Evolutionary conservation across 2,113 vertebrate genomes (phyloP), one percentile per base, ranked within the genome.

Genomic region (Oriolus oriolus): DNA sequence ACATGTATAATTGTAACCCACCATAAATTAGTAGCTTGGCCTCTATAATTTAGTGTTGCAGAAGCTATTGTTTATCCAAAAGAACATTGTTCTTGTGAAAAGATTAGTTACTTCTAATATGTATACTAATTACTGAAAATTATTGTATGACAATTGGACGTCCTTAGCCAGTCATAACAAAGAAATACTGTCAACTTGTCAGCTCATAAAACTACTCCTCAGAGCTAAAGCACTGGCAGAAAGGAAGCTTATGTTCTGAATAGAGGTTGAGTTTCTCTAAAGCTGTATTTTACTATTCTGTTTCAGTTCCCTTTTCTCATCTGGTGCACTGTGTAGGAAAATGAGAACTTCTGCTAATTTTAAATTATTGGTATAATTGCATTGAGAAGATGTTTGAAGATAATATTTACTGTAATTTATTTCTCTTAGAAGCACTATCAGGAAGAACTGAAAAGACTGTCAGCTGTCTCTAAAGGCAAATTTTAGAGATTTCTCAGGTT

Each of bases 61-160:
- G 82, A 95, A 96, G 94, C 96, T 97, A 85, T 94, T 97, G 94
- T 96, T 97, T 97, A 97, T 97, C 95, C 84, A 87, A 80, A 97
- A 96, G 94, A 97, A 96, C 70, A 49, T 85, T 96, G 94, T 97
- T 92, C 94, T 92, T 93, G 71, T 70, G 93, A 94, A 97, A 97
- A 98, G 86, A 90, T 85, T 66, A 96, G 94, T 85, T 97, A 78
- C 89, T 91, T 97, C 64, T 96, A 86, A 63, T 90, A 93, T 64
- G 94, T 95, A 96, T 93, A 94, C 63, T 95, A 95, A 97, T 97
- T 97, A 95, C 96, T 97, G 77, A 74, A 95, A 96, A 95, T 96
- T 94, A 95, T 95, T 89, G 84, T 96, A 65, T 97, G 92, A 96
- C 93, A 97, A 94, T 96, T 94, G 96, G 64, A 78, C 79, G 47